phyloP scores from a whole-genome alignment of 2,797 vertebrate species.

The Silurus lanzhouensis region DNA sequence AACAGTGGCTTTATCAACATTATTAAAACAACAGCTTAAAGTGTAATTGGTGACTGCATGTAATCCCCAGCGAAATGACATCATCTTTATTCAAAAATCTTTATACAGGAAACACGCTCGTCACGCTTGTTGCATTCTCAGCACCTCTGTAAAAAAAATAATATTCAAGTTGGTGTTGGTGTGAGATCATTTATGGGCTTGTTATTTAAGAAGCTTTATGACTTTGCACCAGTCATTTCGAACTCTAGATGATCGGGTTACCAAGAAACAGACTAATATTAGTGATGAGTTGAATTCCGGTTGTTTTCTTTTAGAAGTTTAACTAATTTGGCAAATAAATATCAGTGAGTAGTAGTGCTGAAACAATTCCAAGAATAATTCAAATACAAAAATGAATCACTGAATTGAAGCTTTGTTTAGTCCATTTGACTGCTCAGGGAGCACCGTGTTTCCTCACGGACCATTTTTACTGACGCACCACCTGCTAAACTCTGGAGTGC shows the following conservation, averaged over 20 bases:
- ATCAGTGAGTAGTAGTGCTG: not conserved
- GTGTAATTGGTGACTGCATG: not conserved
- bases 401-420: no score
- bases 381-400: no score
- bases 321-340: not conserved
- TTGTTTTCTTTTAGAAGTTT: no score
- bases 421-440: no score
- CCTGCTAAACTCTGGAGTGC: no score
- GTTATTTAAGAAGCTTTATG: not conserved
- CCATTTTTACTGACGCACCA: no score
- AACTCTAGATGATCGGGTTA: not conserved
- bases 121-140: not conserved
- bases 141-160: not conserved
- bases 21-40: not conserved
- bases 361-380: no score
- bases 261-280: not conserved
- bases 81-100: not conserved
- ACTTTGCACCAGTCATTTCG: not conserved
- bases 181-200: not conserved
- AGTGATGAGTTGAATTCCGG: no score
- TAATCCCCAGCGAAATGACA: not conserved
- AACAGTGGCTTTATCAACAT: slow-evolving; percentile 2
- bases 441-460: no score
- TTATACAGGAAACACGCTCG: not conserved
- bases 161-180: not conserved